phyloP scores from a whole-genome alignment of 2,797 vertebrate genomes.

The Yasuhikotakia modesta region DNA sequence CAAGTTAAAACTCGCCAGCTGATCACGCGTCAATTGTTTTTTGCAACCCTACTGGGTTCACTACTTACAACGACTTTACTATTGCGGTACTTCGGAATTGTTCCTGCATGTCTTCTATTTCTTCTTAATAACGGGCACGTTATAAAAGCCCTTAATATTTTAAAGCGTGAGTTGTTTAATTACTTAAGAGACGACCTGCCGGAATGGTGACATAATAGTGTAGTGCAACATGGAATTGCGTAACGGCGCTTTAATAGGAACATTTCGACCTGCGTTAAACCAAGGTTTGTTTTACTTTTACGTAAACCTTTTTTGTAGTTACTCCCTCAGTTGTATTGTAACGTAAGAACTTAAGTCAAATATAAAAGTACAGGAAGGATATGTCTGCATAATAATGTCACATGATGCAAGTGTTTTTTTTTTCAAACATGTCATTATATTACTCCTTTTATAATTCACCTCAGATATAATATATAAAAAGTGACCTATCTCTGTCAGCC shows the following conservation, averaged over 20 bases:
- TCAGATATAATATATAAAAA: too few species aligned
- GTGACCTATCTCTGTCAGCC: too few species aligned
- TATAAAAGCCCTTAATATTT: not conserved
- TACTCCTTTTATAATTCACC: too few species aligned
- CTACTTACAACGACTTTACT: not conserved
- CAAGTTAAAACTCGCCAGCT: constrained; percentile 50
- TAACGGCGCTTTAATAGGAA: too few species aligned
- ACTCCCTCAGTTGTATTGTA: too few species aligned
- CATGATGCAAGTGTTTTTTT: not conserved
- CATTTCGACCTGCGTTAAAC: too few species aligned
- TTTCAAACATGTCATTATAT: not conserved
- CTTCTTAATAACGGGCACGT: not conserved
- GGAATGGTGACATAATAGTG: constrained; percentile 24
- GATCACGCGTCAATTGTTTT: not conserved
- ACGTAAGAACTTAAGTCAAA: too few species aligned
- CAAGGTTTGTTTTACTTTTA: not conserved
- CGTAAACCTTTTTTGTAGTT: too few species aligned
- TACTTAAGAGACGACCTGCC: not conserved
- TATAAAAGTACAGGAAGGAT: too few species aligned
- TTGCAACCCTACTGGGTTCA: not conserved
- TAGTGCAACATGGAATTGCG: not conserved
- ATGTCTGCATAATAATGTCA: not conserved
- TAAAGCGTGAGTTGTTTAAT: not conserved
- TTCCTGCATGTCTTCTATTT: not conserved
- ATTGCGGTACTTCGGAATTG: not conserved